phyloP scores from a whole-genome alignment of 2,797 vertebrate species.

The Emydoidea blandingii region DNA sequence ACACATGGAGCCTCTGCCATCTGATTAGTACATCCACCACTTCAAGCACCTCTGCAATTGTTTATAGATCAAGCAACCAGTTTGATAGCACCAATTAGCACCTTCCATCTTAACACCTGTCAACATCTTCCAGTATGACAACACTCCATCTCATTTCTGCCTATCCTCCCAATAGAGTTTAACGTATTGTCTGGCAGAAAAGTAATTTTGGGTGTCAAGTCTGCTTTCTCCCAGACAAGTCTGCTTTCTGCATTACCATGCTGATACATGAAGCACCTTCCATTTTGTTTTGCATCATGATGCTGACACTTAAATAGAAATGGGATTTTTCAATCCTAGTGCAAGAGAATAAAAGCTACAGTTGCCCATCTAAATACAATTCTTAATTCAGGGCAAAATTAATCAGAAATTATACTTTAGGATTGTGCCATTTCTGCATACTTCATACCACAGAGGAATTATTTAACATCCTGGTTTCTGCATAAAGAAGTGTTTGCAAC shows the following conservation, averaged over 20 bases:
- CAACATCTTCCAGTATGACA: background rate
- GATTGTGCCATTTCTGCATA: conserved; percentile 17
- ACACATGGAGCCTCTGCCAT: no score
- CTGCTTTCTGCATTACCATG: conserved; percentile 20
- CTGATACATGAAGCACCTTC: conserved; percentile 6
- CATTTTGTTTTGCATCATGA: conserved; percentile 16
- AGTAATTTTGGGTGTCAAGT: background rate
- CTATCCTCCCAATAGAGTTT: background rate
- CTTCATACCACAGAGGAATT: background rate
- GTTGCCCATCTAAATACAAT: conserved; percentile 1
- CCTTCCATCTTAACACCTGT: background rate
- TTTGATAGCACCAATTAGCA: background rate
- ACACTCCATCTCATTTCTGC: background rate
- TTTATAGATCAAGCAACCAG: background rate
- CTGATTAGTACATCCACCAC: no score
- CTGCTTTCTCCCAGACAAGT: background rate
- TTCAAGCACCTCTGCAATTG: background rate
- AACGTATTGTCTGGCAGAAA: background rate
- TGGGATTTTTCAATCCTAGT: conserved; percentile 38
- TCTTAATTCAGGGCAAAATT: conserved; percentile 10
- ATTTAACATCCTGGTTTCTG: conserved; percentile 14
- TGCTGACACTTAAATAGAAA: conserved; percentile 17
- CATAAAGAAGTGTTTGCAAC: conserved; percentile 15
- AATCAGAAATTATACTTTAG: conserved; percentile 10
- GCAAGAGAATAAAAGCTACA: background rate